Evolutionary conservation across 2,113 vertebrate genomes (phyloP), one percentile per base, ranked within the genome.

Genomic region (Amphiprion percula): DNA sequence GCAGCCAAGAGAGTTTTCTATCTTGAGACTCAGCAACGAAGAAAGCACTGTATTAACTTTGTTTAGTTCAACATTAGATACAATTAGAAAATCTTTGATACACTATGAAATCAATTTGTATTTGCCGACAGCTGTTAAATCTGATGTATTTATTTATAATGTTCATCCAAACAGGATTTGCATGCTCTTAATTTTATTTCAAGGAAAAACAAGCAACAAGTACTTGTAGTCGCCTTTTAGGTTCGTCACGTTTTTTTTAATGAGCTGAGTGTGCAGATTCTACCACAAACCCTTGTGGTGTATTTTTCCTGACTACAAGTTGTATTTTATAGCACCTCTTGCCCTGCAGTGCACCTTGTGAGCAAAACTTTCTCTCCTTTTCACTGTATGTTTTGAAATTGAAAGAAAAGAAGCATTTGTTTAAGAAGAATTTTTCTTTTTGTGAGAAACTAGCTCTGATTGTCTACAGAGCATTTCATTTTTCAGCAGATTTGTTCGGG

Each of bases 281-380:
- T 11, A 15, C 17, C 15, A 46, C 23, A 58, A 67, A 65, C 30
- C 55, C 52, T 23, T 44, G 9, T 21, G 19, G 52, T 74, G n/a
- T 64, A 12, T 59, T 75, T 69, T 7, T 7, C 39, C 19, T 49
- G 28, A 46, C 24, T 37, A 12, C 55, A 19, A 49, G n/a, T 72
- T 10, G 3, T 46, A 47, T 28, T 59, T 39, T 17, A 5, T 56
- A 41, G 24, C 65, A 46, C 14, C 10, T 63, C 54, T 64, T 58
- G 37, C 23, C 49, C 68, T 62, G 74, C 1, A 1, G 61, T 62
- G 3, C 60, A 37, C 39, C 30, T 28, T 39, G 10, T 55, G 26
- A 52, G 39, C 17, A 64, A 62, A 65, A 4, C 21, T 63, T 66
- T 73, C 46, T n/a, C 4, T 9, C 15, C 17, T n/a, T 64, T 64